Conservation (phyloP, 2,888 invertebrate species). For the Philereme vetulata region DNA sequence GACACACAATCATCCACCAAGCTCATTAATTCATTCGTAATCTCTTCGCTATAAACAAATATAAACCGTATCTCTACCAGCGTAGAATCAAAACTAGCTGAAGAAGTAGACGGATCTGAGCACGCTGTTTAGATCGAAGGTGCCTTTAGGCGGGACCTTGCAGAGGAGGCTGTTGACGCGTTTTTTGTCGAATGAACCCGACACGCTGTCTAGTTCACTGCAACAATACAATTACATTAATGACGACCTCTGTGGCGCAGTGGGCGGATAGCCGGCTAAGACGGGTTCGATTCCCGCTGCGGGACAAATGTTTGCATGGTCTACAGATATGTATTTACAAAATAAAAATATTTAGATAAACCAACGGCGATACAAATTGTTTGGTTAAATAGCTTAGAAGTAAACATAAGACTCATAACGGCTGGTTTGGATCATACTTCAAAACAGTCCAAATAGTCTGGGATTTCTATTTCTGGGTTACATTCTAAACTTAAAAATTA, state of each 20-base stretch:
- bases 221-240: slow-evolving; percentile 32
- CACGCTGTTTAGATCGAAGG: slow-evolving; percentile 90
- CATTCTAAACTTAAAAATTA: background rate
- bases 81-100: slow-evolving; percentile 80
- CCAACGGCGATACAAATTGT: too few relatives aligned
- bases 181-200: slow-evolving; percentile 82
- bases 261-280: too few relatives aligned
- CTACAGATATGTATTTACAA: too few relatives aligned
- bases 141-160: slow-evolving; percentile 88
- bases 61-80: slow-evolving; percentile 22
- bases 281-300: too few relatives aligned
- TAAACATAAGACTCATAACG: too few relatives aligned
- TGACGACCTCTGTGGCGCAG: too few relatives aligned
- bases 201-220: slow-evolving; percentile 76
- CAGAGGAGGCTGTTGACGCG: slow-evolving; percentile 85
- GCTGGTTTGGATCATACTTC: background rate
- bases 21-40: slow-evolving; percentile 2
- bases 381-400: too few relatives aligned
- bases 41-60: slow-evolving; percentile 16
- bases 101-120: slow-evolving; percentile 93
- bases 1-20: slow-evolving; percentile 34
- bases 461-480: background rate
- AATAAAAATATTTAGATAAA: too few relatives aligned
- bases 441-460: too few relatives aligned
- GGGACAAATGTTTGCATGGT: too few relatives aligned